Conservation (phyloP, 1,140 invertebrate species). For the Pachypeltis micranthus region DNA sequence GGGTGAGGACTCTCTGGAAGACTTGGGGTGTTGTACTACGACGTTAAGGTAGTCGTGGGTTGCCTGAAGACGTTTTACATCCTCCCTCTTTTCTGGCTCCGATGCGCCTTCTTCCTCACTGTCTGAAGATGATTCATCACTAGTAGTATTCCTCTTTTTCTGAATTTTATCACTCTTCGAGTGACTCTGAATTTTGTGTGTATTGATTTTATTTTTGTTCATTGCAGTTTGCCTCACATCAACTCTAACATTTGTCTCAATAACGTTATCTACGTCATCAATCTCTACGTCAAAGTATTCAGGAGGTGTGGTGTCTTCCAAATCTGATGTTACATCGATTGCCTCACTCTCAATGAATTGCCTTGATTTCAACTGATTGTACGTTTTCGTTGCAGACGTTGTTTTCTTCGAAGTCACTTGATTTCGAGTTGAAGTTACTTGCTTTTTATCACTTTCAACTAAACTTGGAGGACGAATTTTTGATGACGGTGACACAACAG, state of each 20-base stretch:
- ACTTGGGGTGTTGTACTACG: constrained; percentile 51
- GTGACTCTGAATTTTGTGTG: constrained; percentile 2
- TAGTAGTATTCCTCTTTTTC: constrained; percentile 3
- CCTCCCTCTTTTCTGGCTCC: neutral
- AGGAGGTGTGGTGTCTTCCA: constrained; percentile 30
- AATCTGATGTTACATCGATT: constrained; percentile 19
- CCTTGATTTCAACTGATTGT: neutral
- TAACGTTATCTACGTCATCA: constrained; percentile 20
- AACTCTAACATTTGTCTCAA: neutral
- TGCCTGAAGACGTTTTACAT: constrained; percentile 10
- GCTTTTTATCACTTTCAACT: too few species aligned
- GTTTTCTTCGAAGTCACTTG: too few species aligned
- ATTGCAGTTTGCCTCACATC: neutral
- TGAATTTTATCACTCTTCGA: neutral
- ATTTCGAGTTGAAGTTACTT: too few species aligned
- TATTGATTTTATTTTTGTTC: constrained; percentile 10
- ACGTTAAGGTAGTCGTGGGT: constrained; percentile 38
- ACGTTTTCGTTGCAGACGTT: too few species aligned
- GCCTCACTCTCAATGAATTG: constrained; percentile 8
- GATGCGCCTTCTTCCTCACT: neutral
- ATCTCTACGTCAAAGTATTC: constrained; percentile 28
- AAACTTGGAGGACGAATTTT: too few species aligned
- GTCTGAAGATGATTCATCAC: constrained; percentile 2
- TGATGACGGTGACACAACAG: too few species aligned
- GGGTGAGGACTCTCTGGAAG: constrained; percentile 55